Conservation (phyloP, 1,140 invertebrate species). For the Agrilus planipennis region DNA sequence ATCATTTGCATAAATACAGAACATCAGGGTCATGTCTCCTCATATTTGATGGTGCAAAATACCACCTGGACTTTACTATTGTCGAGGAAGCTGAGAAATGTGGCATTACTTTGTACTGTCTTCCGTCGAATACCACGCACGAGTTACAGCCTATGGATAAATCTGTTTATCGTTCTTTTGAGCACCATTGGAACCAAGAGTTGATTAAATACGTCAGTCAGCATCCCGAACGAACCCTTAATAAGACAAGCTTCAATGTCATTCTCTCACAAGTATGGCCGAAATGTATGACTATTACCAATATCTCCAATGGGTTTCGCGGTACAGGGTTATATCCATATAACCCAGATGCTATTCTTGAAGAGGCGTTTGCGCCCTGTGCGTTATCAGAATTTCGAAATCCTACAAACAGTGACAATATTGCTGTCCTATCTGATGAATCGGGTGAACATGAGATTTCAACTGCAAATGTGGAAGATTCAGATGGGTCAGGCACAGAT, state of each 20-base stretch:
- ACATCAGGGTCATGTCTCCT: conserved; percentile 1
- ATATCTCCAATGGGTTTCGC: conserved; percentile 12
- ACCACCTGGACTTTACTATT: conserved; percentile 5
- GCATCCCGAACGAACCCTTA: conserved; percentile 8
- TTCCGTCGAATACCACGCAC: background rate
- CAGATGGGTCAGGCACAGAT: too few species aligned
- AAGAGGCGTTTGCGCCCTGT: conserved; percentile 3
- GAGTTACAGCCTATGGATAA: conserved; percentile 6
- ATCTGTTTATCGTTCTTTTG: conserved; percentile 1
- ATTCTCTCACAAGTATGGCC: conserved; percentile 9
- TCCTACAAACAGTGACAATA: too few species aligned
- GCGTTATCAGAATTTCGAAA: too few species aligned
- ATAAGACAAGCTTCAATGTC: conserved; percentile 9
- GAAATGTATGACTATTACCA: conserved; percentile 7
- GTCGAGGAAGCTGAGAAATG: conserved; percentile 1
- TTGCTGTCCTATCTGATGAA: too few species aligned
- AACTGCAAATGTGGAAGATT: too few species aligned
- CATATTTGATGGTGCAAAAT: conserved; percentile 7
- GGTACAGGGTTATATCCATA: conserved; percentile 13
- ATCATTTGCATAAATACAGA: conserved; percentile 6
- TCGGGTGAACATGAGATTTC: too few species aligned
- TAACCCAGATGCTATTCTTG: conserved; percentile 6
- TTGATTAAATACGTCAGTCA: conserved; percentile 8
- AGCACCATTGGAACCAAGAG: conserved; percentile 8
- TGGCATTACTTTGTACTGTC: background rate